A percentile compares a stretch with the other conserved stretches of the same genome.
Evolutionary conservation across 2,888 invertebrate species (phyloP).

Genomic region (Tolmerus cingulatus): DNA sequence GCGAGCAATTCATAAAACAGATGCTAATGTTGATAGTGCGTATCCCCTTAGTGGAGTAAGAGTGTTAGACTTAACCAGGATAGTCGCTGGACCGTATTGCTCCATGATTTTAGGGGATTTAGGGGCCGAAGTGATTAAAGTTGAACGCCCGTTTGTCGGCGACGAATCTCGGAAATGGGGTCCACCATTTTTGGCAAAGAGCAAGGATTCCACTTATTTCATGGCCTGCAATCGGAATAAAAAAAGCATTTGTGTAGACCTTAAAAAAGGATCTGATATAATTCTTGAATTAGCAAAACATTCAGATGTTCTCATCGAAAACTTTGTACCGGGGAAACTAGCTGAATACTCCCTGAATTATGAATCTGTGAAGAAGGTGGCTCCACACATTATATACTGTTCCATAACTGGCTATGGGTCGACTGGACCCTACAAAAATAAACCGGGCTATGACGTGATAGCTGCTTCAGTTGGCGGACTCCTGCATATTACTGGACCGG

Average conservation of each 20-base stretch:
- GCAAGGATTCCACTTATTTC: conserved; percentile 81
- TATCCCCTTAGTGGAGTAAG: conserved; percentile 73
- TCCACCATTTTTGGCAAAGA: conserved; percentile 80
- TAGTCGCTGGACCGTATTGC: conserved; percentile 94
- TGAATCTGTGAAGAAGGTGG: conserved; percentile 71
- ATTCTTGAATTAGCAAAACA: conserved; percentile 76
- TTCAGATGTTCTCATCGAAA: conserved; percentile 91
- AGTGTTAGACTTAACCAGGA: conserved; percentile 82
- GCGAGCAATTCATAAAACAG: conserved; percentile 21
- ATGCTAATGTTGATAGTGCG: background rate
- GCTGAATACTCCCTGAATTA: conserved; percentile 81
- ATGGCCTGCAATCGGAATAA: conserved; percentile 92
- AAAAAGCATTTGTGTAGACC: conserved; percentile 87
- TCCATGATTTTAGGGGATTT: conserved; percentile 93
- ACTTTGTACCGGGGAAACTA: conserved; percentile 92
- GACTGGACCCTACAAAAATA: conserved; percentile 82
- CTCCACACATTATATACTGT: conserved; percentile 88
- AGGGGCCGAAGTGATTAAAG: conserved; percentile 91
- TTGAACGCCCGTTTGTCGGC: conserved; percentile 82
- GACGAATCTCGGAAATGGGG: conserved; percentile 95
- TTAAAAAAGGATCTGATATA: conserved; percentile 77
- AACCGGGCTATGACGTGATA: conserved; percentile 96
- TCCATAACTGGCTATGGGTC: conserved; percentile 93
- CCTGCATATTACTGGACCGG: conserved; percentile 87
- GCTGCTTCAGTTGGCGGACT: conserved; percentile 93